Base-by-base conservation (phyloP, 2,888 invertebrate genomes). In the Celastrina argiolus region DNA sequence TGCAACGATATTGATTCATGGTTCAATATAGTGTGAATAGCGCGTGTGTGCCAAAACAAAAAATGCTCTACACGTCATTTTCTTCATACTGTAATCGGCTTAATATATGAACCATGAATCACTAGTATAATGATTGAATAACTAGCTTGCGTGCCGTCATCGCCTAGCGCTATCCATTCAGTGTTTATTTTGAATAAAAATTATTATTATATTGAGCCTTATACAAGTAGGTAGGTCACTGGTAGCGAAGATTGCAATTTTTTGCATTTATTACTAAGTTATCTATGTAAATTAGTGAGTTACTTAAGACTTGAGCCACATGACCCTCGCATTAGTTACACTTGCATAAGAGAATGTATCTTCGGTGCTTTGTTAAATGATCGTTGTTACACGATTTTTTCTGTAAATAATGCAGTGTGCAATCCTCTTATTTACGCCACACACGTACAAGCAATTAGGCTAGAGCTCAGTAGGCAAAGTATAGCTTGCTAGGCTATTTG, bases 331-430 rank as follows among this genome's bases (percentile, higher is more conserved):
- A 66, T 68, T 59, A 58, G 68, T 59, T 56, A 68, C 61, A 58
- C 67, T 63, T 66, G 36, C 66, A 56, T 42, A 67, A 69, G 65
- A 56, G 66, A 67, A 66, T 63, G 67, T 64, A 67, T 61, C 61
- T 59, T 59, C 58, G 58, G 51, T 51, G 28, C 18, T 39, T 39
- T 22, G 39, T 39, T n/a, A n/a, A n/a, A n/a, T 16, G 39, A 61
- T 39, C 39, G 39, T 36, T 39, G 12, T 12, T 34, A 22, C 61
- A 39, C 61, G 39, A 36, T 61, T 39, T 59, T 56, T 61, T 61
- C 7, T 45, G 45, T 45, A 18, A 45, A n/a, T 42, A 2, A 16
- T 45, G 12, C 39, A 34, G 31, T 31, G 8, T 12, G 36, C 8
- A 36, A 36, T 31, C 18, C 8, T 22, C 22, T 51, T 51, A 51